A percentile compares a stretch with the other conserved stretches of the same genome.
phyloP scores from a whole-genome alignment of 2,797 vertebrate species.

The Neomorphus geoffroyi region DNA sequence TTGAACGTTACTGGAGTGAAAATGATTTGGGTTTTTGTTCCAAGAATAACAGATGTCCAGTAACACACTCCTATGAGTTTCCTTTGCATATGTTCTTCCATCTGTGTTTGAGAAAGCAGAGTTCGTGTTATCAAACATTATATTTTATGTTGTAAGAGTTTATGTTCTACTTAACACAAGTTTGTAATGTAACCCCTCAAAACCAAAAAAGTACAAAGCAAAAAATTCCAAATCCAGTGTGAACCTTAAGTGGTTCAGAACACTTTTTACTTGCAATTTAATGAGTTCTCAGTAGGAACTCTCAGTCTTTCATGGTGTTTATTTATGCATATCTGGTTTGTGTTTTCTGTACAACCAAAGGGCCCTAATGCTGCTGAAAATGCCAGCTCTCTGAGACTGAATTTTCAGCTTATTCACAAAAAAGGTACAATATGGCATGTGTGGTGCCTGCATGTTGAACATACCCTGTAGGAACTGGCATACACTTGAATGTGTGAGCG shows the following conservation, averaged over 20 bases:
- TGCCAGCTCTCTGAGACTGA: background rate
- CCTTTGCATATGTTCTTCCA: constrained; percentile 79
- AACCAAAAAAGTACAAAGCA: background rate
- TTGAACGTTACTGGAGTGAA: background rate
- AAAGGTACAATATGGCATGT: background rate
- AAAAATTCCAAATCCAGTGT: background rate
- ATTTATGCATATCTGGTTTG: background rate
- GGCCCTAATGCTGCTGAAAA: background rate
- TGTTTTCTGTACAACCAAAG: background rate
- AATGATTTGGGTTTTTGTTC: constrained; percentile 44
- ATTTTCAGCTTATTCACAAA: background rate
- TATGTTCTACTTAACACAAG: constrained; percentile 62
- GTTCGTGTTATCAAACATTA: constrained; percentile 79
- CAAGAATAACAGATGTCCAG: constrained; percentile 77
- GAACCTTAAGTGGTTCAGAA: background rate
- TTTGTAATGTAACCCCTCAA: constrained; percentile 29
- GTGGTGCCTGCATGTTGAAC: background rate
- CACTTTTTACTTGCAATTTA: background rate
- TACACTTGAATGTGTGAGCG: background rate
- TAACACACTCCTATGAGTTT: constrained; percentile 72
- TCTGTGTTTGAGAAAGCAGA: constrained; percentile 79
- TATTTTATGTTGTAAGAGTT: constrained; percentile 74
- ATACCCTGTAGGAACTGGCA: background rate
- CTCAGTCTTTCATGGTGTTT: background rate
- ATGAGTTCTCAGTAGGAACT: background rate